Evolutionary conservation across 1,140 invertebrate species (phyloP).

Genomic region (Episyrphus balteatus): DNA sequence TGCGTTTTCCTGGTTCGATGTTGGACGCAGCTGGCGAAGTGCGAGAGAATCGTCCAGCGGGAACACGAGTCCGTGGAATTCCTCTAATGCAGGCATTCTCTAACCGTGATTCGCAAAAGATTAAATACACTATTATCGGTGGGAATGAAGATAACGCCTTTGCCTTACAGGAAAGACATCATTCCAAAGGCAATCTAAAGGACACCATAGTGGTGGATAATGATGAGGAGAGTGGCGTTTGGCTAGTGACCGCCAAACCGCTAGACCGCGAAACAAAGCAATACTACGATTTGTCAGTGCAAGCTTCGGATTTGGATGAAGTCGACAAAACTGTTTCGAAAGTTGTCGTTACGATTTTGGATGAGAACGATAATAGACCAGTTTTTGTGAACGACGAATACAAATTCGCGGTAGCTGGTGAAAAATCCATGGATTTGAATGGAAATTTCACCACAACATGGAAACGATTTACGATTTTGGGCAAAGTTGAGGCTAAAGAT

Average conservation of each 20-base stretch:
- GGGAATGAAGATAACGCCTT: conserved; percentile 60
- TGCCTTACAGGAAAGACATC: conserved; percentile 48
- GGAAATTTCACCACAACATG: conserved; percentile 43
- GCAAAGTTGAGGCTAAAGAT: conserved; percentile 69
- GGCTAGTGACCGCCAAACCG: conserved; percentile 56
- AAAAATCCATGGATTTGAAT: conserved; percentile 41
- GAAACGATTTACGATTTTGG: conserved; percentile 68
- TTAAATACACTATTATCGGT: conserved; percentile 65
- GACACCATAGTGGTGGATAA: conserved; percentile 37
- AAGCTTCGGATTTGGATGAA: conserved; percentile 61
- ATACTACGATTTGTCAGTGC: conserved; percentile 58
- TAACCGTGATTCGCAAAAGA: conserved; percentile 42
- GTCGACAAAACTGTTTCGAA: conserved; percentile 61
- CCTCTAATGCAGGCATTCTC: conserved; percentile 49
- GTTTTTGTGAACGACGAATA: conserved; percentile 67
- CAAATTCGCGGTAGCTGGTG: conserved; percentile 58
- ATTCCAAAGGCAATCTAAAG: conserved; percentile 37
- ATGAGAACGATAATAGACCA: conserved; percentile 86
- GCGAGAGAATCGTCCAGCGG: conserved; percentile 58
- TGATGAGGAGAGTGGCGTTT: conserved; percentile 44
- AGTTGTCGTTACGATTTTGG: conserved; percentile 60
- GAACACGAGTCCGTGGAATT: conserved; percentile 55
- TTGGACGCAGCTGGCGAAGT: conserved; percentile 55
- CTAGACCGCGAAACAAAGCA: conserved; percentile 61
- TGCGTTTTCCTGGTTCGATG: conserved; percentile 54